Base-by-base conservation (phyloP, 2,797 vertebrate genomes). In the Neomorphus geoffroyi region DNA sequence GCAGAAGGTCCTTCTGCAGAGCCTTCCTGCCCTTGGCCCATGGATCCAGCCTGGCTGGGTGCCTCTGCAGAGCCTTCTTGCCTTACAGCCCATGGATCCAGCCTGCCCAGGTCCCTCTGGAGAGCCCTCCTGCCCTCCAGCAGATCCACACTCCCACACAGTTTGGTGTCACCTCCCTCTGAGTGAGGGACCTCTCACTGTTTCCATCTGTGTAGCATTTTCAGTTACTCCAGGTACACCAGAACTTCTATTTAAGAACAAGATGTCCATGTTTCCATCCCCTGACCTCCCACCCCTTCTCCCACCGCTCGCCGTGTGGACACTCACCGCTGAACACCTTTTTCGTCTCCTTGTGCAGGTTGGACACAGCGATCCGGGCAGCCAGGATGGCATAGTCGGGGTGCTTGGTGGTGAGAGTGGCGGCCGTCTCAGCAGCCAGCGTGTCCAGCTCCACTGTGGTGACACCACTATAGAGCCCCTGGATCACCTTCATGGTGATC, bases 401-500 rank as follows among this genome's bases (percentile, higher is more conserved):
- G 96, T 99, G 98, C 79, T 99, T 99, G 26, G 99, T 99, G 16
- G 99, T 99, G 85, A 99, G 98, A 2, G 99, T 99, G 26, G 99
- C 99, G 0, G 99, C 96, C 0, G 99, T 99, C 95, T 99, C 99
- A 1, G 99, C 99, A 1, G 99, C 99, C 96, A 99, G 95, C 0
- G 99, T 99, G 93, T 99, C 99, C 48, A 99, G 97, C 94, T 99
- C 99, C 75, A 99, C 98, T 0, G 99, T 99, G 27, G 99, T 99
- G 56, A 99, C 99, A 0, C 99, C 99, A 1, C 98, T 99, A 96
- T 99, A 99, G 48, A 99, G 96, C 61, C 99, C 99, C 95, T 99
- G 99, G 72, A 99, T 99, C 90, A 99, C 99, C 93, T 99, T 99
- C 99, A 99, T 99, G 4, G 99, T 99, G 75, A 99, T 99, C 97